phyloP scores from a whole-genome alignment of 1,140 invertebrate species.

The Drosophila pachea region DNA sequence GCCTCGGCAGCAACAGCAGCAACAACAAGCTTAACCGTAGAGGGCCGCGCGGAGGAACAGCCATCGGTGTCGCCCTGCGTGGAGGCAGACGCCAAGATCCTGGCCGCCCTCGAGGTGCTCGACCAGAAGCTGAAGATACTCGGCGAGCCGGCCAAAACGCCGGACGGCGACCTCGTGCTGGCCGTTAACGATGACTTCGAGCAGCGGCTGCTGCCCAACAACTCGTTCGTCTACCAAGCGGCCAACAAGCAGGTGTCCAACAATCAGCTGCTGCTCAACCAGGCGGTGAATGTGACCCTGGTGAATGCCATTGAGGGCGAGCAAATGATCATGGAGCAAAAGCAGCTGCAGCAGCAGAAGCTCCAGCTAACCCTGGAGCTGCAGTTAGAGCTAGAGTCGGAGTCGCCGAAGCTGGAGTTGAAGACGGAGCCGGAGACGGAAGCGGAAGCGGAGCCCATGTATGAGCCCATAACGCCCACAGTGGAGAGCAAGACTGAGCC shows the following conservation, averaged over 20 bases:
- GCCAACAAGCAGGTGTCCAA: constrained; percentile 67
- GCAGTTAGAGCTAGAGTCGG: too few species aligned
- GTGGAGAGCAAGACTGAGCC: constrained; percentile 59
- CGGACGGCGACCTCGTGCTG: constrained; percentile 38
- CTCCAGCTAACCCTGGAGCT: too few species aligned
- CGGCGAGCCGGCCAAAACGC: constrained; percentile 9
- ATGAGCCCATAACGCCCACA: constrained; percentile 65
- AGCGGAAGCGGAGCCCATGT: constrained; percentile 48
- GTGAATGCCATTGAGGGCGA: constrained; percentile 70
- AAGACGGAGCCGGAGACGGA: neutral
- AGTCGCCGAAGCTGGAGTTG: neutral
- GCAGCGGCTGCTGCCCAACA: constrained; percentile 67
- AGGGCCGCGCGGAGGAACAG: neutral
- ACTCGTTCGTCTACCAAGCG: constrained; percentile 66
- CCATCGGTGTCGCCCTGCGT: constrained; percentile 38
- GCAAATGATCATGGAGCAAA: constrained; percentile 72
- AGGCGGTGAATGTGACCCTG: constrained; percentile 67
- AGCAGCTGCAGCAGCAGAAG: constrained; percentile 27
- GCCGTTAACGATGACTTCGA: constrained; percentile 64
- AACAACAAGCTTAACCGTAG: too few species aligned
- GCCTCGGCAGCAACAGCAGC: neutral
- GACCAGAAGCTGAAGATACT: constrained; percentile 64
- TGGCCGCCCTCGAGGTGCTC: constrained; percentile 62
- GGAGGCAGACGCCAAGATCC: constrained; percentile 62
- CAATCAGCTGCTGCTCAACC: constrained; percentile 63